phyloP scores from a whole-genome alignment of 2,888 invertebrate species.

The Anoplius nigerrimus region DNA sequence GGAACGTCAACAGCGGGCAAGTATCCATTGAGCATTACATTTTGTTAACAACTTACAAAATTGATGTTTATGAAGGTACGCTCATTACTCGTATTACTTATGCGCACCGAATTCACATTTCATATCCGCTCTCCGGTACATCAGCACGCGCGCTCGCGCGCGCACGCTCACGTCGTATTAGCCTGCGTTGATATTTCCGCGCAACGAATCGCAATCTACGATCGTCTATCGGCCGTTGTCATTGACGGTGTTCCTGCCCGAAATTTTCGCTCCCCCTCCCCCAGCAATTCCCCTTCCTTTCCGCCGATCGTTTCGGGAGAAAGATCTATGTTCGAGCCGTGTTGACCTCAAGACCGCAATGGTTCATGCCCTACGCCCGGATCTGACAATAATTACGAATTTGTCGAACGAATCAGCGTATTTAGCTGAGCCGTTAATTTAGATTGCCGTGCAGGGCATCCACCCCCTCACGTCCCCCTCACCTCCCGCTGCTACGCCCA shows the following conservation, averaged over 20 bases:
- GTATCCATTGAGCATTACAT: slow-evolving; percentile 10
- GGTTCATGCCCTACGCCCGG: slow-evolving; percentile 24
- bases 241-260: too few species aligned
- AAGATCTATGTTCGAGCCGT: slow-evolving; percentile 28
- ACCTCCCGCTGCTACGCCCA: too few species aligned
- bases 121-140: too few species aligned
- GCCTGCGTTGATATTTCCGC: background rate
- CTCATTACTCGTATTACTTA: background rate
- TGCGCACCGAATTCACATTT: background rate
- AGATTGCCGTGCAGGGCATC: slow-evolving; percentile 39
- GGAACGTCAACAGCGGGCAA: slow-evolving; percentile 6
- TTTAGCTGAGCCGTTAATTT: slow-evolving; percentile 60
- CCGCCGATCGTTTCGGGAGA: background rate
- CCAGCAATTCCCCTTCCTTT: too few species aligned
- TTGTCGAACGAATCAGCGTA: slow-evolving; percentile 61
- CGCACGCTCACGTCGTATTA: background rate
- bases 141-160: background rate
- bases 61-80: slow-evolving; percentile 9
- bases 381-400: slow-evolving; percentile 66
- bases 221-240: too few species aligned
- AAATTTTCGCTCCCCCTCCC: slow-evolving; percentile 1
- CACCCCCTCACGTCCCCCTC: too few species aligned
- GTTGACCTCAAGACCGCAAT: slow-evolving; percentile 34
- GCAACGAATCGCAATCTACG: background rate
- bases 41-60: slow-evolving; percentile 16